These are phyloP conservation scores for Labroides dimidiatus DNA, from an alignment of 2,797 vertebrate genomes.

Conservation along the genomic window DNA sequence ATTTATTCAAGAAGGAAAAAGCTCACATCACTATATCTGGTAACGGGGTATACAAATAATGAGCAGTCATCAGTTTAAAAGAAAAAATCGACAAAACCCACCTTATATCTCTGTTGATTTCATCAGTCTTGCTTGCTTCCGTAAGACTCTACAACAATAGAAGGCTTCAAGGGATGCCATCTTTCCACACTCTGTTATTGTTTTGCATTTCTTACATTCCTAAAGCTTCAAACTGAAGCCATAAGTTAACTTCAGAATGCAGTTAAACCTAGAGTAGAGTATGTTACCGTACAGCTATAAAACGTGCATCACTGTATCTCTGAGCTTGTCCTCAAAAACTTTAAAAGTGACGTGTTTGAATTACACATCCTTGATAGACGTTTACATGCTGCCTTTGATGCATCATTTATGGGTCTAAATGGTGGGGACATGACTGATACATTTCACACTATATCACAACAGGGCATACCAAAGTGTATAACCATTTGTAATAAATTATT, in stretches of 20 bases:
- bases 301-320: too few species aligned
- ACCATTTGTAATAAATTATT: conserved; percentile 30
- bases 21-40: not conserved
- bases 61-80: not conserved
- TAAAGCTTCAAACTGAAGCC: not conserved
- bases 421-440: not conserved
- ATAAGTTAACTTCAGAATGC: not conserved
- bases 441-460: too few species aligned
- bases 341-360: not conserved
- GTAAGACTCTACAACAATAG: not conserved
- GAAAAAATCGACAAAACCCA: not conserved
- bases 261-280: not conserved
- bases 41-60: not conserved
- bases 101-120: too few species aligned
- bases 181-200: conserved; percentile 2
- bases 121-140: not conserved
- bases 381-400: too few species aligned
- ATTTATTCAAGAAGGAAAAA: not conserved
- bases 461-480: not conserved
- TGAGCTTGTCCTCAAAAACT: not conserved
- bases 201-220: conserved; percentile 37
- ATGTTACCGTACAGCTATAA: conserved; percentile 9
- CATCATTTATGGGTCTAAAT: not conserved
- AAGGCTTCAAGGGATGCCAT: not conserved
- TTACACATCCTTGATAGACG: not conserved